These are phyloP conservation scores for Idaea aversata DNA, from an alignment of 2,888 invertebrate genomes.

Conservation along the genomic window DNA sequence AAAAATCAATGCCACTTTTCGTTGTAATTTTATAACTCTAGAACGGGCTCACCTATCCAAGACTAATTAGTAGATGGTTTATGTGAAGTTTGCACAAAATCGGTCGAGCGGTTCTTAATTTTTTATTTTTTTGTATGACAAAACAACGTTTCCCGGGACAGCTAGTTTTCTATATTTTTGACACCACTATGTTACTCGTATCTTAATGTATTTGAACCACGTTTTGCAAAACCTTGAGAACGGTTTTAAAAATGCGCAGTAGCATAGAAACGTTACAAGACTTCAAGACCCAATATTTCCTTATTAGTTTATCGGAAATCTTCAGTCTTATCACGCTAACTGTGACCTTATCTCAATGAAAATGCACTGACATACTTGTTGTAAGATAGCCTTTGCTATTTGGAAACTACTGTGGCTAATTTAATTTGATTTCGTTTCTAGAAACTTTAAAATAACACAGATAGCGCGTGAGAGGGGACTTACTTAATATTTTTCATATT, in stretches of 20 bases:
- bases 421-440: not conserved
- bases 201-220: not conserved
- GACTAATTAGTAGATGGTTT: too few species aligned
- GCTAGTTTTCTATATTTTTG: too few species aligned
- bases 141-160: too few species aligned
- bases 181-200: not conserved
- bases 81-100: too few species aligned
- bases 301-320: not conserved
- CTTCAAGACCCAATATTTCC: not conserved
- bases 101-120: too few species aligned
- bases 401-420: not conserved
- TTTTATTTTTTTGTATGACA: too few species aligned
- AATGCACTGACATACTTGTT: slow-evolving; percentile 1
- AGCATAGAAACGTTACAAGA: not conserved
- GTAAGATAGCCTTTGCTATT: not conserved
- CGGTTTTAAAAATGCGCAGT: not conserved
- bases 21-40: too few species aligned
- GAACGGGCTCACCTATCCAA: too few species aligned
- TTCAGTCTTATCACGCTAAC: not conserved
- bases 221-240: not conserved
- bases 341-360: not conserved
- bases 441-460: not conserved
- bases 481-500: too few species aligned
- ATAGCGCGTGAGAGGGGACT: not conserved
- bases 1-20: too few species aligned